Evolutionary conservation across 2,888 invertebrate genomes (phyloP), one percentile per base, ranked within the genome.

Genomic region (Caenorhabditis sinica): DNA sequence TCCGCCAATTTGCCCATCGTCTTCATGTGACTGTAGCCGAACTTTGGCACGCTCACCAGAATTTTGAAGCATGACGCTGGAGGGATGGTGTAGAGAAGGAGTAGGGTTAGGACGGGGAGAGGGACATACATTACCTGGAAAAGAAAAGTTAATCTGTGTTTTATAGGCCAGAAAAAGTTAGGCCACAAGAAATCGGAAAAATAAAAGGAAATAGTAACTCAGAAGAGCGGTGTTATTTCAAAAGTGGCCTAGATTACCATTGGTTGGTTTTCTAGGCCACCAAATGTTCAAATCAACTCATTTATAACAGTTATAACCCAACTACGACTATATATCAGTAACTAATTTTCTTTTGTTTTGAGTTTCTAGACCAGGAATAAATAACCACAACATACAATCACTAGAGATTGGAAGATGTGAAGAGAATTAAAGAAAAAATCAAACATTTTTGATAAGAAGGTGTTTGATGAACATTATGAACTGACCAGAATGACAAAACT

Each of bases 11-110:
- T 73, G 13, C 79, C 81, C 71, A 87, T 87, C 36, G 83, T 83
- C 28, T 80, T 71, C 71, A 86, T 80, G 75, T 87, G 87, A 82
- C 87, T 87, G 53, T 61, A 82, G 2, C 83, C 85, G 75, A 83
- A 87, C 15, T 74, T 81, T 15, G 87, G 87, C 13, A 79, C 68
- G 45, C 60, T 65, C 2, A 85, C 79, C 17, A 87, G 79, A 30
- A 87, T 85, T 58, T 86, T 86, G 73, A 66, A 82, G 56, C 76
- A 75, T 63, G 25, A 17, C 45, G 66, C 49, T 20, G 61, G 36
- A 20, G 72, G n/a, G n/a, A n/a, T 28, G 25, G 33, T 11, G 33
- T 71, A 53, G 25, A 76, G 40, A 6, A 76, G 65, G 43, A 76
- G 58, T 30, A 68, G 66, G 17, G 69, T 51, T 17, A 76, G 66